These are phyloP conservation scores for Muscicapa comitata DNA, from an alignment of 2,797 vertebrate genomes.

Conservation along the genomic window DNA sequence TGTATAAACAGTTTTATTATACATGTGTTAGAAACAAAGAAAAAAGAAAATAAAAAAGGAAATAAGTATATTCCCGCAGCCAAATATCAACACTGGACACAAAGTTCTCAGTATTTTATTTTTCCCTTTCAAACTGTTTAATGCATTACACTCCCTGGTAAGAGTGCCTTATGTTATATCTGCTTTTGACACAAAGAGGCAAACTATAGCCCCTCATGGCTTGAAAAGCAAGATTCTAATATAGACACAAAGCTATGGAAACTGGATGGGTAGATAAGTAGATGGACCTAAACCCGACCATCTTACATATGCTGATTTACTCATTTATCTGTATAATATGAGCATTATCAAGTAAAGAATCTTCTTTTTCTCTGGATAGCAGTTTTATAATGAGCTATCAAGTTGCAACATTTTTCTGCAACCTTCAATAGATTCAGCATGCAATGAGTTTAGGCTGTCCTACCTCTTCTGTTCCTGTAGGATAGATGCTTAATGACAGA, in stretches of 20 bases:
- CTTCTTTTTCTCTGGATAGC: neutral
- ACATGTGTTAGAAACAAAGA: neutral
- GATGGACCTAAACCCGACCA: rapidly evolving
- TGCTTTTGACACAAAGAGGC: neutral
- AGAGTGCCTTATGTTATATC: neutral
- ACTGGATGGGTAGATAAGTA: neutral
- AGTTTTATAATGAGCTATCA: neutral
- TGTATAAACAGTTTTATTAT: neutral
- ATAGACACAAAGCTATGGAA: neutral
- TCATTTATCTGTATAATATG: neutral
- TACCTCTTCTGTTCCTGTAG: neutral
- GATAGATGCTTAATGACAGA: neutral
- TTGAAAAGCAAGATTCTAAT: neutral
- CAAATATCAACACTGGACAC: neutral
- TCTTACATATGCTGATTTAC: neutral
- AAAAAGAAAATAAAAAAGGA: neutral
- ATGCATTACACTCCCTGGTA: neutral
- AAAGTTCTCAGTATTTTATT: neutral
- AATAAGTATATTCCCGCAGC: neutral
- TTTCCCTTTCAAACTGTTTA: neutral
- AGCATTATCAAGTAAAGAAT: neutral
- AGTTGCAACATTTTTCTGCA: neutral
- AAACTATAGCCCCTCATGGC: neutral
- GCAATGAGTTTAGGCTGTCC: neutral
- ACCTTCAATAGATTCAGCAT: neutral